A percentile compares a stretch with the other conserved stretches of the same genome.
Conservation (phyloP, 2,797 vertebrate genomes). For the Sylvilagus floridanus region DNA sequence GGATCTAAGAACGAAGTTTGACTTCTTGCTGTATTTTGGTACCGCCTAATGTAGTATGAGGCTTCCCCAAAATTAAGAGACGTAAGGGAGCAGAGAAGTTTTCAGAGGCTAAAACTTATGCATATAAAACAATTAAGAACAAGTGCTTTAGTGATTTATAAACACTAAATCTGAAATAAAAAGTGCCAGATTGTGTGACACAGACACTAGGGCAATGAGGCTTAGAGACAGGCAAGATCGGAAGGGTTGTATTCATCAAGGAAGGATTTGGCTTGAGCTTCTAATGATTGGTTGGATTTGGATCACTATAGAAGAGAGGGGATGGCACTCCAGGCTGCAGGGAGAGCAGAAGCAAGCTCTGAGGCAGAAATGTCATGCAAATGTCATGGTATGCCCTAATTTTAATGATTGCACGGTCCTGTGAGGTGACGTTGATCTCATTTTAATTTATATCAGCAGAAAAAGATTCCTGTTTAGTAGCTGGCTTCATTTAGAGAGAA, state of each 20-base stretch:
- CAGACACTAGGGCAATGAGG: constrained; percentile 3
- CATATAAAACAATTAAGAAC: neutral
- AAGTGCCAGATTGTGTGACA: constrained; percentile 62
- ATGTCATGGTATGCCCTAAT: constrained; percentile 72
- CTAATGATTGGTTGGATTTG: constrained; percentile 74
- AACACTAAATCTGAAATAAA: constrained; percentile 43
- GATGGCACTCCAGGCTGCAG: constrained; percentile 56
- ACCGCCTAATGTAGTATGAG: neutral
- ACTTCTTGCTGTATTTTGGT: neutral
- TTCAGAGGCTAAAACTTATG: constrained; percentile 1
- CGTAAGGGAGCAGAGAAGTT: neutral
- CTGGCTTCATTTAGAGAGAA: constrained; percentile 59
- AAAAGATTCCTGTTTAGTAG: constrained; percentile 62
- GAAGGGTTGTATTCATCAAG: constrained; percentile 43
- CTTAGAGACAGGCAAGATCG: constrained; percentile 22
- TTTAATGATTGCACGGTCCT: constrained; percentile 71
- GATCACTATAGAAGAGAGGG: constrained; percentile 45
- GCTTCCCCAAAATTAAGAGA: neutral
- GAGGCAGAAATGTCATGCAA: constrained; percentile 80
- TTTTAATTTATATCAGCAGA: constrained; percentile 76
- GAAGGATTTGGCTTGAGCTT: constrained; percentile 76
- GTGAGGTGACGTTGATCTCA: constrained; percentile 70
- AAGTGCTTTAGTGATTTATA: constrained; percentile 53
- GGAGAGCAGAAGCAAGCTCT: constrained; percentile 66
- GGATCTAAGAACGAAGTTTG: neutral